Conservation (phyloP, 1,140 invertebrate species). For the Argopecten irradians region DNA sequence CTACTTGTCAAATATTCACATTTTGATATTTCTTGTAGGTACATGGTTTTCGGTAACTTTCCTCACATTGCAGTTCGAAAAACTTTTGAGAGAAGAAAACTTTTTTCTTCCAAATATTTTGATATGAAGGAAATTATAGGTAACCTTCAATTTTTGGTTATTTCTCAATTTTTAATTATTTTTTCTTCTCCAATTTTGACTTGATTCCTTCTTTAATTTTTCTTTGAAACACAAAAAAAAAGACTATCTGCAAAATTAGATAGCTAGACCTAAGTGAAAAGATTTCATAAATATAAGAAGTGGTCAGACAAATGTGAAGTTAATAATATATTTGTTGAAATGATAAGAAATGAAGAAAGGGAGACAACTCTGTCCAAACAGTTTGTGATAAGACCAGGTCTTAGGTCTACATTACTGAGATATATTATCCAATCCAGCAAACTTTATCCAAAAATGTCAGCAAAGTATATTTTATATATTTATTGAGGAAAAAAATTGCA, state of each 20-base stretch:
- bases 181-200: not conserved
- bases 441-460: no score
- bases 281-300: no score
- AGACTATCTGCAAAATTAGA: no score
- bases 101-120: conserved; percentile 8
- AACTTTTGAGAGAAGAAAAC: conserved; percentile 1
- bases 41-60: not conserved
- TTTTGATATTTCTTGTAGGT: no score
- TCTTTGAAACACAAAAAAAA: no score
- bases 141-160: not conserved
- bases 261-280: no score
- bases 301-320: not conserved
- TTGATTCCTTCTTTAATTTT: not conserved
- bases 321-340: no score
- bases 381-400: no score
- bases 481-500: no score
- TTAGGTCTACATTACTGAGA: no score
- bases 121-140: not conserved
- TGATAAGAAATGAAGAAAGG: not conserved
- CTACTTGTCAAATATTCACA: not conserved
- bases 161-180: not conserved
- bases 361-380: not conserved
- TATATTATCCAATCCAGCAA: no score
- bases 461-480: no score
- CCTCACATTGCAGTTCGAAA: not conserved